Percentiles rank a stretch among this genome's conserved stretches.
Evolutionary conservation across 2,888 invertebrate species (phyloP).

Genomic region (Pediacus dermestoides): DNA sequence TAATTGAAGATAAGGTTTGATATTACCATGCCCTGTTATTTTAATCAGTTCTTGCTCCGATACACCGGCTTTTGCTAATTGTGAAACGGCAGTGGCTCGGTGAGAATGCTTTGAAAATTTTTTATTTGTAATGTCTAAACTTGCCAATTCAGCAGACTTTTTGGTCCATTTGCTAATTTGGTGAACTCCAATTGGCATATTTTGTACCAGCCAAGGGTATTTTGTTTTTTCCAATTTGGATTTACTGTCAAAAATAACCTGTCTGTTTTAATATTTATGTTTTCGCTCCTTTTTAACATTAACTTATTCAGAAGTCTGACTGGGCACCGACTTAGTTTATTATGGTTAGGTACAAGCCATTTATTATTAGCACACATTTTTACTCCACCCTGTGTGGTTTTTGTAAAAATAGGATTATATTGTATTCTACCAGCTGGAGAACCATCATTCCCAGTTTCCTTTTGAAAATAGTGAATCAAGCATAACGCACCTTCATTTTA

Average conservation of each 20-base stretch:
- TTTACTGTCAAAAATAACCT: constrained; percentile 13
- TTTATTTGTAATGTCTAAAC: constrained; percentile 2
- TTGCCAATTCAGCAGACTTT: neutral
- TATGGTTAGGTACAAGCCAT: constrained; percentile 7
- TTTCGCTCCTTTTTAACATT: constrained; percentile 10
- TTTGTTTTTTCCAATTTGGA: constrained; percentile 8
- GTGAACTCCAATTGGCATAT: constrained; percentile 11
- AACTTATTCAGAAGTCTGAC: constrained; percentile 11
- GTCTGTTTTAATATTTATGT: constrained; percentile 12
- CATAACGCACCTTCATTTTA: neutral
- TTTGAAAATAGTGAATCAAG: constrained; percentile 8
- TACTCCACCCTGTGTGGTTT: constrained; percentile 10
- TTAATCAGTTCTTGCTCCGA: neutral
- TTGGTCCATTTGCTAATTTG: constrained; percentile 8
- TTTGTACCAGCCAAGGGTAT: constrained; percentile 11
- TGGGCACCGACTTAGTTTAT: constrained; percentile 10
- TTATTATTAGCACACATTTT: constrained; percentile 10
- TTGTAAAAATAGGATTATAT: constrained; percentile 9
- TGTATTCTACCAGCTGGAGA: constrained; percentile 2
- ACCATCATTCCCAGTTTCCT: constrained; percentile 9
- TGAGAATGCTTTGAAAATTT: constrained; percentile 8
- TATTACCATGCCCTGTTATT: neutral
- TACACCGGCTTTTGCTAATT: constrained; percentile 6
- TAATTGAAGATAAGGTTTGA: constrained; percentile 3
- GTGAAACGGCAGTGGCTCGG: neutral